Evolutionary conservation across 2,797 vertebrate species (phyloP), one percentile per base, ranked within the genome.

Genomic region (Myiothlypis chrysogaster): DNA sequence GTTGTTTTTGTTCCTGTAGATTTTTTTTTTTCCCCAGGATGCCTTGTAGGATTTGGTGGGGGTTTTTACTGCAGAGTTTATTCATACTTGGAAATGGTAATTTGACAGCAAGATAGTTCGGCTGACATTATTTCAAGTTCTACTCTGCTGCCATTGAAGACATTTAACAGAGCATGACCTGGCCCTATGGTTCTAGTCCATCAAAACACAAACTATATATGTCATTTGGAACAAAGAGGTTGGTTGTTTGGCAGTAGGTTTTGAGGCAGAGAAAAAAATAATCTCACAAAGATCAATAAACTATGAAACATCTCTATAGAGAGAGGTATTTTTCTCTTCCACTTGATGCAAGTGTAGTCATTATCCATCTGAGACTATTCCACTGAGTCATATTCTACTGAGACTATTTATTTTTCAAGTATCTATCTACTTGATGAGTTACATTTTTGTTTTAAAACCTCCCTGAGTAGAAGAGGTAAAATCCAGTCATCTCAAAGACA

Each of bases 301-400:
- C 22, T 79, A 28, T 72, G 63, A 93, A 93, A 88, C 52, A 59
- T 81, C n/a, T 90, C 61, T 90, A 72, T 46, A 73, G 12, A 69
- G n/a, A 91, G 82, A 92, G 41, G 16, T 47, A 55, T 79, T 94
- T 89, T 89, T 90, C 46, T 83, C 60, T 89, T 83, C 72, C 46
- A 47, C 37, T 68, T 83, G 57, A 76, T 72, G 21, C n/a, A 68
- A 72, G 35, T 43, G 44, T 37, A 90, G 24, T 75, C 80, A 64
- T 94, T 85, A 92, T 30, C 65, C 57, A 76, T 39, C 63, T 94
- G 52, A 89, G 52, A 35, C 39, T 65, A 24, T 65, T 71, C 34
- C 46, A 65, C 52, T 71, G 65, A 71, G 52, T 32, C 65, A 19
- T 39, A 88, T n/a, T 86, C 69, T 56, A 63, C 56, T 24, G 46